Conservation (phyloP, 2,113 vertebrate species). For the Mesocricetus auratus region DNA sequence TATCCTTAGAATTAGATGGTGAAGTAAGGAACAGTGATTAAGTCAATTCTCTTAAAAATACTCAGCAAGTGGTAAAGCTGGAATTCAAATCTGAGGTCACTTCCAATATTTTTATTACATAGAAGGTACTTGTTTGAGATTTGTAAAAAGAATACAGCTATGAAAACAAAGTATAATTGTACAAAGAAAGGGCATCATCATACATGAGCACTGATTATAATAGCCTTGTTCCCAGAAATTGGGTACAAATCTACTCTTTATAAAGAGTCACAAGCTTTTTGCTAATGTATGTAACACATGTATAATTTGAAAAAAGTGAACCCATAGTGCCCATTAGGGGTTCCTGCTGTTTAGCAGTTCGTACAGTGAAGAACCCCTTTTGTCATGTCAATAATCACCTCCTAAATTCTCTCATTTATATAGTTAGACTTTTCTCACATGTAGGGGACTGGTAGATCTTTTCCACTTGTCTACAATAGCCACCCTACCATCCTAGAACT, state of each 20-base stretch:
- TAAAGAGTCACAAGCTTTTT: constrained; percentile 33
- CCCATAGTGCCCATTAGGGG: not conserved
- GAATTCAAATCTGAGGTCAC: not conserved
- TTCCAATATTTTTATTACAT: not conserved
- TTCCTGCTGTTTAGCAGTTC: constrained; percentile 36
- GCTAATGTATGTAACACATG: not conserved
- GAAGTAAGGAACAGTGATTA: constrained; percentile 37
- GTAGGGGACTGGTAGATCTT: not conserved
- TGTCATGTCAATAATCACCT: constrained; percentile 21
- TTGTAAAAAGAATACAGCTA: constrained; percentile 34
- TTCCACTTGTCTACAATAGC: not conserved
- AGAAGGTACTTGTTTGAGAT: constrained; percentile 35
- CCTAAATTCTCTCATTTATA: constrained; percentile 4
- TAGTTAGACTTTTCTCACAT: not conserved
- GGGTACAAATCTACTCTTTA: not conserved
- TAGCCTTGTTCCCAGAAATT: not conserved
- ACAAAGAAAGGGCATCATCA: constrained; percentile 8
- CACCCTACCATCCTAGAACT: not conserved
- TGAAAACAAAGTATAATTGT: constrained; percentile 48
- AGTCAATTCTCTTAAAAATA: constrained; percentile 28
- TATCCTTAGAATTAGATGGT: constrained; percentile 25
- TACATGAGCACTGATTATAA: not conserved
- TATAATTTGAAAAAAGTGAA: constrained; percentile 55
- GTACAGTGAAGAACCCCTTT: constrained; percentile 9
- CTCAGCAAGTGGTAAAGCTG: not conserved